Conservation (phyloP, 2,113 vertebrate genomes). For the Zosterops hypoxanthus region DNA sequence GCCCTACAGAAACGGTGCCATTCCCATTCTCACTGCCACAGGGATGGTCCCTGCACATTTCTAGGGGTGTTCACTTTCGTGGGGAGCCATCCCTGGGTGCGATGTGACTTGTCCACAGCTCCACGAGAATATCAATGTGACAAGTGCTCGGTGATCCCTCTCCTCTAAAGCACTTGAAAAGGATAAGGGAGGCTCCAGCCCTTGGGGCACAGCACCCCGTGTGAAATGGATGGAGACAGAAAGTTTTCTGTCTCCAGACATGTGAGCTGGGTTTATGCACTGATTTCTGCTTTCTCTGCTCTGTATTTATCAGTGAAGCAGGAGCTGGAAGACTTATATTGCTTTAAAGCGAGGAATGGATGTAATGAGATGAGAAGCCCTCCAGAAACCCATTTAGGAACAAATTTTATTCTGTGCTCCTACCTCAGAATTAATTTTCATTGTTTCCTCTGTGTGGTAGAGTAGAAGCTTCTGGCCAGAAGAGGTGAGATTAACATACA, state of each 20-base stretch:
- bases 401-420: neutral
- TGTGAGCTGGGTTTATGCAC: neutral
- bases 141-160: too few relatives aligned
- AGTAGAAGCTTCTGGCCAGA: constrained; percentile 87
- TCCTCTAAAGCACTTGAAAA: neutral
- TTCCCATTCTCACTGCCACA: neutral
- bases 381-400: neutral
- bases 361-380: neutral
- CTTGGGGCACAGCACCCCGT: accelerated
- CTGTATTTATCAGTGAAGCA: neutral
- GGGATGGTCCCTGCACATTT: neutral
- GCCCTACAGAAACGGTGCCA: neutral
- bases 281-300: neutral
- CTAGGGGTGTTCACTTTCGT: neutral
- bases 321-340: neutral
- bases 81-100: neutral
- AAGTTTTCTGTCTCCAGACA: neutral
- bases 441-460: constrained; percentile 88
- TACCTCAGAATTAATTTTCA: constrained; percentile 91
- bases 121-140: neutral
- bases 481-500: constrained; percentile 89
- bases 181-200: neutral
- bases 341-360: neutral
- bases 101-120: neutral
- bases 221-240: neutral